Evolutionary conservation across 2,888 invertebrate genomes (phyloP), one percentile per base, ranked within the genome.

Genomic region (Clitarchus hookeri): DNA sequence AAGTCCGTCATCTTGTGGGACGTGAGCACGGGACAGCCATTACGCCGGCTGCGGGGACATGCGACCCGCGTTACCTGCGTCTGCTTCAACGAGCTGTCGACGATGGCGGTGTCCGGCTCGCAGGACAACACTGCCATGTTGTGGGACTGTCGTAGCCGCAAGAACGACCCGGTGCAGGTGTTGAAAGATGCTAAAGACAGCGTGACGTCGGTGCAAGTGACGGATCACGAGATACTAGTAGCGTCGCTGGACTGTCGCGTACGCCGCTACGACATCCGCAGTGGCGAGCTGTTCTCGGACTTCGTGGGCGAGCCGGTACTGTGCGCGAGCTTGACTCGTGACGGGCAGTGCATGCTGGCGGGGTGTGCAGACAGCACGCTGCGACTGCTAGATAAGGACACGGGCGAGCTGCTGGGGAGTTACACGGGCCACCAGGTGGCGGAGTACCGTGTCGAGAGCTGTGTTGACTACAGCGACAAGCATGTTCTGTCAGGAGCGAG

Each of bases 1-100:
- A 98, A 98, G 92, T 96, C 97, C 25, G 96, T 99, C 1, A 97
- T 98, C 86, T 91, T 98, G 53, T 99, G 98, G 97, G 99, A 99
- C 91, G 99, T 99, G 0, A 95, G 97, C 0, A 97, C 98, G 6
- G 99, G 97, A 0, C 95, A 97, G 89, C 95, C 97, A 0, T 89
- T 98, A 65, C 93, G 98, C 84, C 94, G 98, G 84, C 95, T 97
- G 88, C 93, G 99, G 87, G 96, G 96, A 0, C 99, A 99, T 91
- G 97, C 97, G 0, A 96, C 97, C 48, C 94, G 95, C 6, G 96
- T 99, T 0, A 98, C 96, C 82, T 95, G 96, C 89, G 95, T 98
- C 9, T 93, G 94, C 88, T 99, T 96, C 91, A 99, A 99, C 91
- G 99, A 99, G 92, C 98, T 99, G 90, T 98, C 98, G 0, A 95